A percentile compares a stretch with the other conserved stretches of the same genome.
Conservation (phyloP, 2,888 invertebrate species). For the Agonopterix subpropinquella region DNA sequence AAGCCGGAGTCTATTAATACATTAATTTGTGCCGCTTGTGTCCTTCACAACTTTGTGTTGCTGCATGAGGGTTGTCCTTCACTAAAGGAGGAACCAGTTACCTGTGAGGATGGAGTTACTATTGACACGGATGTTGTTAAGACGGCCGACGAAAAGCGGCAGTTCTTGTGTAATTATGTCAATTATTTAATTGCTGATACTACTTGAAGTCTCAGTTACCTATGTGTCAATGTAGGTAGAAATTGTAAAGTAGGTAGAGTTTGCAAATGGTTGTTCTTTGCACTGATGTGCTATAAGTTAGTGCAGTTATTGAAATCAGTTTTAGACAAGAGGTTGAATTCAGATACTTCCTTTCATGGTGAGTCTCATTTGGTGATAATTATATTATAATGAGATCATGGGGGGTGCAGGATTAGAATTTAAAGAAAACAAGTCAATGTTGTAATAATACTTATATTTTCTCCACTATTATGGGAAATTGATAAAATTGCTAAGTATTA, state of each 20-base stretch:
- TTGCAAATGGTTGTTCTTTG: no score
- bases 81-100: slow-evolving; percentile 50
- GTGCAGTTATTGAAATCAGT: no score
- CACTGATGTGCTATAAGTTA: no score
- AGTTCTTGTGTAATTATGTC: slow-evolving; percentile 64
- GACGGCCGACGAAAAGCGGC: slow-evolving; percentile 55
- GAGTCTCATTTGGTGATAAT: no score
- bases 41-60: slow-evolving; percentile 61
- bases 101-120: slow-evolving; percentile 51
- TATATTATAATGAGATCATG: no score
- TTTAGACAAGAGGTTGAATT: no score
- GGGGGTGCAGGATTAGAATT: background rate
- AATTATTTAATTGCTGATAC: slow-evolving; percentile 42
- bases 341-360: no score
- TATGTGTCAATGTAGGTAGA: background rate
- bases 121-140: slow-evolving; percentile 54
- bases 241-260: no score
- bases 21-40: slow-evolving; percentile 52
- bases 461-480: slow-evolving; percentile 46
- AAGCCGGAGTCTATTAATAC: slow-evolving; percentile 44
- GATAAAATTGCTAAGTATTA: slow-evolving; percentile 43
- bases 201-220: background rate
- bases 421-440: slow-evolving; percentile 30
- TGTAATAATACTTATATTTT: slow-evolving; percentile 58
- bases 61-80: slow-evolving; percentile 53